A percentile compares a stretch with the other conserved stretches of the same genome.
Conservation (phyloP, 2,888 invertebrate genomes). For the Cyaniris semiargus region DNA sequence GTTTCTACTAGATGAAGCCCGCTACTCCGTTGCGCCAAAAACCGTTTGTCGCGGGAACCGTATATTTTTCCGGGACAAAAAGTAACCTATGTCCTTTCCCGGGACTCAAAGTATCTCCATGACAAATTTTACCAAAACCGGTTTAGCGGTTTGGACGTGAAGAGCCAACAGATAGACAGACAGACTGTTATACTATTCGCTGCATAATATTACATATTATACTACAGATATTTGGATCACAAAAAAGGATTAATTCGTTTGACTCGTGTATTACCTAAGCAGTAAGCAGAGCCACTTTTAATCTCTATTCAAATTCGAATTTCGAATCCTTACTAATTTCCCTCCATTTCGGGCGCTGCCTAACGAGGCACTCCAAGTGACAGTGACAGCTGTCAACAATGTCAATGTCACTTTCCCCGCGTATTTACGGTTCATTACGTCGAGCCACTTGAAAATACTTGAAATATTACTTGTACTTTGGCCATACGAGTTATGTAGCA, state of each 20-base stretch:
- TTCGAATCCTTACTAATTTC: background rate
- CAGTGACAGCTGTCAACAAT: slow-evolving; percentile 41
- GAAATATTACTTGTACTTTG: background rate
- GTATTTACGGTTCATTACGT: slow-evolving; percentile 8
- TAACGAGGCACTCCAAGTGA: slow-evolving; percentile 35
- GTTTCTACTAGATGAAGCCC: background rate
- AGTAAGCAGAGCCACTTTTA: background rate
- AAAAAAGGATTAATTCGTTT: too few relatives aligned
- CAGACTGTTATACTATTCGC: too few relatives aligned
- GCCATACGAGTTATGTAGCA: background rate
- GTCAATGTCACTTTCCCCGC: slow-evolving; percentile 36
- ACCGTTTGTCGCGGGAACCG: too few relatives aligned
- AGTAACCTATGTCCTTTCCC: too few relatives aligned
- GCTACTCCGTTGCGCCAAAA: too few relatives aligned
- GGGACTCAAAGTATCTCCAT: too few relatives aligned
- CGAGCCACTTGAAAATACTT: slow-evolving; percentile 12
- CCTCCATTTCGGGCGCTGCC: slow-evolving; percentile 19
- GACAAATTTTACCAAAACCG: too few relatives aligned
- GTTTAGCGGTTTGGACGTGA: too few relatives aligned
- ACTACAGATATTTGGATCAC: too few relatives aligned
- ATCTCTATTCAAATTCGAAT: background rate
- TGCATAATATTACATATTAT: too few relatives aligned
- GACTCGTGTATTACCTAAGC: background rate
- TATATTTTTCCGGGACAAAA: too few relatives aligned
- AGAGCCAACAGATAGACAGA: too few relatives aligned